Conservation (phyloP, 2,888 invertebrate species). For the Crioceris asparagi region DNA sequence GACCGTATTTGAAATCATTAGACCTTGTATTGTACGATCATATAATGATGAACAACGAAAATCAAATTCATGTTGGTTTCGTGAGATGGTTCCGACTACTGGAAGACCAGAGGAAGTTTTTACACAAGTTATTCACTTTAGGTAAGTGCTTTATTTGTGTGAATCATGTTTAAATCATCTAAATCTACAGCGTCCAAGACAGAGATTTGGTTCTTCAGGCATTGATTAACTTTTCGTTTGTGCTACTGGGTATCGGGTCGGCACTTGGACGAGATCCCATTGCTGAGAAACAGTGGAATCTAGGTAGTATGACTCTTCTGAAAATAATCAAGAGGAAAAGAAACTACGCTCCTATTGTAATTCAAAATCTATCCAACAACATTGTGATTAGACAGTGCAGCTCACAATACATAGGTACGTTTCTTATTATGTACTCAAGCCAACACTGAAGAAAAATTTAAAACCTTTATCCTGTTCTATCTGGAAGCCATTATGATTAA, state of each 20-base stretch:
- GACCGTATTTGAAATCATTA: conserved; percentile 35
- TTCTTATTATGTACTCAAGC: too few relatives aligned
- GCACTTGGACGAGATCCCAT: conserved; percentile 28
- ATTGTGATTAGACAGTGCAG: conserved; percentile 43
- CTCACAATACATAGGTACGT: conserved; percentile 46
- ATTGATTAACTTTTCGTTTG: conserved; percentile 37
- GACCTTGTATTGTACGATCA: conserved; percentile 27
- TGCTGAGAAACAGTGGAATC: conserved; percentile 36
- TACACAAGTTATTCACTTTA: conserved; percentile 38
- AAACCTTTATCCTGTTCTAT: too few relatives aligned
- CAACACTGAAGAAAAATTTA: too few relatives aligned
- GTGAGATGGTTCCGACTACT: conserved; percentile 34
- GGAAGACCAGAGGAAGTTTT: conserved; percentile 37
- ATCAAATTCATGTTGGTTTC: conserved; percentile 44
- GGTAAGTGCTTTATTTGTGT: conserved; percentile 28
- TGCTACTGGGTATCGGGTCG: conserved; percentile 32
- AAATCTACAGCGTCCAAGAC: conserved; percentile 35
- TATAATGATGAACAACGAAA: conserved; percentile 32
- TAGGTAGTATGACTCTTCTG: conserved; percentile 47
- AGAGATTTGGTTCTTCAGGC: conserved; percentile 40
- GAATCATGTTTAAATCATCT: conserved; percentile 1
- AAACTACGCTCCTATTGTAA: conserved; percentile 43
- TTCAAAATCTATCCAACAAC: conserved; percentile 45
- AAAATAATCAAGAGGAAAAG: conserved; percentile 48
- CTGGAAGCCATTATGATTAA: too few relatives aligned